Evolutionary conservation across 2,113 vertebrate species (phyloP).

Genomic region (Suncus etruscus): DNA sequence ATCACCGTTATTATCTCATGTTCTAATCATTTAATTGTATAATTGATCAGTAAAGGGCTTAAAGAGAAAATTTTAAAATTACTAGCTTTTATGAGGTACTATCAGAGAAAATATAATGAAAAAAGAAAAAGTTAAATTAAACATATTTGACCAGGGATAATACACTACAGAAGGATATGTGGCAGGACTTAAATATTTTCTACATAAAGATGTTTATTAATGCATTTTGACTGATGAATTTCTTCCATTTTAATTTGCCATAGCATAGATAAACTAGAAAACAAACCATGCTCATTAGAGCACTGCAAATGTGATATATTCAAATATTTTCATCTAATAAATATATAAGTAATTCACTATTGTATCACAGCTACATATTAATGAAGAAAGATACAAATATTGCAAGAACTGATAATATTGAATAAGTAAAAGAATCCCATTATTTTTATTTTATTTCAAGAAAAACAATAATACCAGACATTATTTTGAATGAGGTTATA

Average conservation of each 20-base stretch:
- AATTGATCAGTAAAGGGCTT: background rate
- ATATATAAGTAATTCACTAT: constrained; percentile 19
- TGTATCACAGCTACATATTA: background rate
- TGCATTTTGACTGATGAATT: background rate
- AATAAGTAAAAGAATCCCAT: background rate
- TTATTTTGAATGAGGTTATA: constrained; percentile 32
- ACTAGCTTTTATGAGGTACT: background rate
- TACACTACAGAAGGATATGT: background rate
- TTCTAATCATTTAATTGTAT: constrained; percentile 32
- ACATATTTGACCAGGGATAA: constrained; percentile 17
- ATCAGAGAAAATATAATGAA: background rate
- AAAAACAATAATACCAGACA: background rate
- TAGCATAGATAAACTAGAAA: constrained; percentile 3
- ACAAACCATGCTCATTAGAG: background rate
- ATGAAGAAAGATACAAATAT: constrained; percentile 23
- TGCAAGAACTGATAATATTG: background rate
- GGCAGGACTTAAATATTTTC: background rate
- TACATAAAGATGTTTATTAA: constrained; percentile 26
- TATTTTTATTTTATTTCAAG: constrained; percentile 45
- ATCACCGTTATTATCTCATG: background rate
- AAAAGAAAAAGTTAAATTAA: background rate
- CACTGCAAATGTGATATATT: too few species aligned
- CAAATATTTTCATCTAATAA: background rate
- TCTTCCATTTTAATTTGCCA: background rate
- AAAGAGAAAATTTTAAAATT: background rate